A percentile compares a stretch with the other conserved stretches of the same genome.
phyloP scores from a whole-genome alignment of 1,140 invertebrate genomes.

The Fopius arisanus region DNA sequence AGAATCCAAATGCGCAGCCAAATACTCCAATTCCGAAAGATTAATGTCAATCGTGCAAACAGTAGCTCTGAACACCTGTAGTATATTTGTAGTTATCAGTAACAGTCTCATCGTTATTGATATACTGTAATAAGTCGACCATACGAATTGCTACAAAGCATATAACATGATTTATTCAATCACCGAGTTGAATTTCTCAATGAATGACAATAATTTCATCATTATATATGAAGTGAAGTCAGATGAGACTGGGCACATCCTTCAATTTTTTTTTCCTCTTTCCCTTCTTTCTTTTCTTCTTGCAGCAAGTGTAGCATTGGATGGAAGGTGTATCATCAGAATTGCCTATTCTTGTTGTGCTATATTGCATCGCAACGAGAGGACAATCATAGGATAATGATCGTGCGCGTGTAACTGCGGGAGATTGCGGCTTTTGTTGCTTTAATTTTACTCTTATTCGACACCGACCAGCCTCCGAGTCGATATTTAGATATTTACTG shows the following conservation, averaged over 20 bases:
- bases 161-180: neutral
- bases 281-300: slow-evolving; percentile 46
- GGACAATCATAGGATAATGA: slow-evolving; percentile 21
- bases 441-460: slow-evolving; percentile 17
- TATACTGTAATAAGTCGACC: no score
- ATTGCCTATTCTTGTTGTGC: slow-evolving; percentile 39
- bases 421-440: neutral
- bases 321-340: slow-evolving; percentile 41
- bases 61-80: slow-evolving; percentile 18
- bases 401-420: neutral
- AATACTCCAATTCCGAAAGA: slow-evolving; percentile 65
- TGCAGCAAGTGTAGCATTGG: slow-evolving; percentile 51
- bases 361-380: slow-evolving; percentile 22
- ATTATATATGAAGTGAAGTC: slow-evolving; percentile 8
- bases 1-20: slow-evolving; percentile 65
- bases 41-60: slow-evolving; percentile 66
- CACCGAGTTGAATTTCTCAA: neutral
- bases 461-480: slow-evolving; percentile 2
- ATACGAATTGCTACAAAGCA: neutral
- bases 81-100: slow-evolving; percentile 9
- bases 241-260: neutral
- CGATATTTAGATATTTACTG: slow-evolving; percentile 7
- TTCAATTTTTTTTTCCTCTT: slow-evolving; percentile 35
- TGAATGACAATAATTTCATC: neutral
- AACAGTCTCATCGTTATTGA: neutral